Evolutionary conservation across 2,888 invertebrate genomes (phyloP), one percentile per base, ranked within the genome.

Genomic region (Merodon equestris): DNA sequence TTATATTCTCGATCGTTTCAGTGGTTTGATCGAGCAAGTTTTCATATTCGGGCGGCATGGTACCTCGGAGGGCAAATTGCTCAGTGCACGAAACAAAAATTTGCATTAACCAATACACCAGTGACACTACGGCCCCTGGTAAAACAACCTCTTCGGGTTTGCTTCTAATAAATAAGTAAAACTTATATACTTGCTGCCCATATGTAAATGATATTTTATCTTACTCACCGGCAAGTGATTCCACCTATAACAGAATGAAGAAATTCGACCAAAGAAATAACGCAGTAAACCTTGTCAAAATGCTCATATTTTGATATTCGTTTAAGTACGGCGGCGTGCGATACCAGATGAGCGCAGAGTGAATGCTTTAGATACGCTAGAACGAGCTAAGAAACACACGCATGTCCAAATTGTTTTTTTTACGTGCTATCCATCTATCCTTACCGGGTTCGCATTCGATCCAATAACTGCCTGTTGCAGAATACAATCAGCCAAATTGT

Each of bases 391-490:
- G 71, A 60, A 51, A 13, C 12, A 40, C 27, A 7, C 27, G 7
- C 7, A 27, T 4, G 27, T 4, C 27, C 7, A 27, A 7, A 2
- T 27, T 7, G 27, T 5, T 9, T n/a, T 2, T n/a, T 1, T 47
- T 44, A 57, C 13, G 36, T 36, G 47, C 13, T 1, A 34, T 47
- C 1, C 0, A 70, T 34, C 0, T 9, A 9, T 14, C 77, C 84
- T 82, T 75, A 89, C 89, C 66, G 86, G 86, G 89, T 98, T 98
- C 0, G 97, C 97, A 19, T 96, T 96, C 27, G 96, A 95, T 27
- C 98, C 98, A 42, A 97, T 95, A 84, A 97, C 92, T 0, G 97
- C 97, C 90, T 98, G 97, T 86, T 97, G 96, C 17, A 98, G 91
- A 83, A 98, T 94, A 86, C 97, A 96, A 87, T 98, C 97, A 47